These are phyloP conservation scores for Oceanites oceanicus DNA, from an alignment of 2,113 vertebrate genomes.

Conservation along the genomic window DNA sequence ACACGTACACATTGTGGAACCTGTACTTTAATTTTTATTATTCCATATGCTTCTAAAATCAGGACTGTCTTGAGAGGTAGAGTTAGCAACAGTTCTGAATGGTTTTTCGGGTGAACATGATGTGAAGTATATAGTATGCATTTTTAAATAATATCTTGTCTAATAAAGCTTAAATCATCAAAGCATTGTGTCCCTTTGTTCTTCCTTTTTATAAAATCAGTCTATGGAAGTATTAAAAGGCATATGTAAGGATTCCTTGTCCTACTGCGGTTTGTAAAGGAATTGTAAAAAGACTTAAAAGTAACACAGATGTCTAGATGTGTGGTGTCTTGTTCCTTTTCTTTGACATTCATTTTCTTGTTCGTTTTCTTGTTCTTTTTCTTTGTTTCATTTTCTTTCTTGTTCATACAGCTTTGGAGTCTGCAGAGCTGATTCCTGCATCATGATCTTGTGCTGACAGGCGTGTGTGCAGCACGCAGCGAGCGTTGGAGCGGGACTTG, in stretches of 20 bases:
- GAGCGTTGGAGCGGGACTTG: neutral
- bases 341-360: neutral
- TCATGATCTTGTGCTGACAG: fast-evolving
- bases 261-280: neutral
- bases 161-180: neutral
- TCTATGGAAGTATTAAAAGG: neutral
- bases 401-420: no score
- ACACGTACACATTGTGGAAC: fast-evolving
- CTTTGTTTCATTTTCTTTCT: neutral
- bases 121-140: neutral
- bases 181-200: neutral
- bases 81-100: neutral
- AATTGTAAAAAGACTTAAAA: neutral
- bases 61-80: neutral
- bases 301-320: fast-evolving
- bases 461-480: fast-evolving
- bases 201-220: neutral
- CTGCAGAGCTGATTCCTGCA: neutral
- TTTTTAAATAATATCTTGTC: neutral
- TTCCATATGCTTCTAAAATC: neutral
- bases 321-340: neutral
- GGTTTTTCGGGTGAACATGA: neutral
- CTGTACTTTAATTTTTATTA: neutral
- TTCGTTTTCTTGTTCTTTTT: no score
- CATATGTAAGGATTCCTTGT: neutral